Percentiles rank a stretch among this genome's conserved stretches.
These are phyloP conservation scores for Sinopyrophorus schimmeli DNA, from an alignment of 2,888 invertebrate genomes.

Conservation along the genomic window DNA sequence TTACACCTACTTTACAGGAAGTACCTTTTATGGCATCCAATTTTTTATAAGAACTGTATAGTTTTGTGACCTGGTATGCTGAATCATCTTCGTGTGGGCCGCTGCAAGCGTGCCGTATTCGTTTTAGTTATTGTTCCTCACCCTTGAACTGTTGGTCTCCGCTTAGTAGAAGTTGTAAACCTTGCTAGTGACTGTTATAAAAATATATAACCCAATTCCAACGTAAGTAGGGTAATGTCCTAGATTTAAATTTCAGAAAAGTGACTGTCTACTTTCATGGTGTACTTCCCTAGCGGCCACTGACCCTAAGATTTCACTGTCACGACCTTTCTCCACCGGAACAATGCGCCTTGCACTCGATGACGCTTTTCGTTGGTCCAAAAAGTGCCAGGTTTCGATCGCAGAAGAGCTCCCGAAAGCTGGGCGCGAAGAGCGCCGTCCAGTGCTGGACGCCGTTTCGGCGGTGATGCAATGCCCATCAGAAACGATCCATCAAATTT, in stretches of 20 bases:
- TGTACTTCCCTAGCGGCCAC: constrained; percentile 32
- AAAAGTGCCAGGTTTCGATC: no score
- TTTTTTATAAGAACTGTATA: background rate
- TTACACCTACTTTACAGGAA: constrained; percentile 13
- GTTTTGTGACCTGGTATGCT: constrained; percentile 15
- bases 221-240: constrained; percentile 40
- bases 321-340: constrained; percentile 40
- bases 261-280: constrained; percentile 45
- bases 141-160: constrained; percentile 34
- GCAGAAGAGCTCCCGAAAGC: no score
- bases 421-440: no score
- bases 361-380: constrained; percentile 1
- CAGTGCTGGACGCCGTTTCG: no score
- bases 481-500: constrained; percentile 13
- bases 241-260: constrained; percentile 45
- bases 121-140: constrained; percentile 22
- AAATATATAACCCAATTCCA: constrained; percentile 49
- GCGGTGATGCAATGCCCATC: no score
- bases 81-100: constrained; percentile 10
- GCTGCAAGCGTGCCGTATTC: constrained; percentile 9
- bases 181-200: constrained; percentile 38
- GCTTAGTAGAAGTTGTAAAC: constrained; percentile 35
- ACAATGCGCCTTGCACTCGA: constrained; percentile 33
- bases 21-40: no score
- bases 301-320: constrained; percentile 39